Base-by-base conservation (phyloP, 2,797 vertebrate species). In the Sciurus carolinensis region DNA sequence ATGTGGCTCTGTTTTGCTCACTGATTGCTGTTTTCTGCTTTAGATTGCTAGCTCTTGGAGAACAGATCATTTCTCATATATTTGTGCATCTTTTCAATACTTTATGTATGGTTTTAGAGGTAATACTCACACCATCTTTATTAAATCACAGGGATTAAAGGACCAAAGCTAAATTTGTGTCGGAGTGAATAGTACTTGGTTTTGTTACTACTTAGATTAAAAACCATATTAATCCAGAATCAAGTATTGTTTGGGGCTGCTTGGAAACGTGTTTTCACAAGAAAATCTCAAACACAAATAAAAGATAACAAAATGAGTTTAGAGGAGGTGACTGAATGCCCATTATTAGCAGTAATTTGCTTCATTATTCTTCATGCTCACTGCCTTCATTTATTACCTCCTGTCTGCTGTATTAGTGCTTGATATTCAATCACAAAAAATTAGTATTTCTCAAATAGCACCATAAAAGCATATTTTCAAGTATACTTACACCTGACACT, bases 191-290 rank as follows among this genome's bases (percentile, higher is more conserved):
- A 18, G 82, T 50, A 39, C 1, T 75, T 15, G 1, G 4, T 69
- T 85, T 85, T 84, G 18, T 69, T 92, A 14, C 39, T 89, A 69
- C 36, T 86, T 72, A 93, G 72, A 83, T 71, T 83, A 39, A 94
- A 95, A 86, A 15, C 2, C 66, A 76, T 39, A 17, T 1, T 17
- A 64, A 93, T 7, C 0, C 20, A 33, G 14, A 79, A 6, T 52
- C 72, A 88, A 83, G 14, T 80, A 3, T 33, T 66, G 7, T 62
- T n/a, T 87, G 66, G 44, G 18, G 81, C 7, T 91, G 39, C n/a
- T 73, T 79, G 91, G 71, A 94, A 95, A 95, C 36, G 85, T 24
- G 7, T 7, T 73, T 33, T 82, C 73, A n/a, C 4, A 83, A 92
- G 39, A 72, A 93, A 77, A 90, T 54, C n/a, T 91, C 36, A 80